These are phyloP conservation scores for Caloenas nicobarica DNA, from an alignment of 2,113 vertebrate genomes.

Conservation along the genomic window DNA sequence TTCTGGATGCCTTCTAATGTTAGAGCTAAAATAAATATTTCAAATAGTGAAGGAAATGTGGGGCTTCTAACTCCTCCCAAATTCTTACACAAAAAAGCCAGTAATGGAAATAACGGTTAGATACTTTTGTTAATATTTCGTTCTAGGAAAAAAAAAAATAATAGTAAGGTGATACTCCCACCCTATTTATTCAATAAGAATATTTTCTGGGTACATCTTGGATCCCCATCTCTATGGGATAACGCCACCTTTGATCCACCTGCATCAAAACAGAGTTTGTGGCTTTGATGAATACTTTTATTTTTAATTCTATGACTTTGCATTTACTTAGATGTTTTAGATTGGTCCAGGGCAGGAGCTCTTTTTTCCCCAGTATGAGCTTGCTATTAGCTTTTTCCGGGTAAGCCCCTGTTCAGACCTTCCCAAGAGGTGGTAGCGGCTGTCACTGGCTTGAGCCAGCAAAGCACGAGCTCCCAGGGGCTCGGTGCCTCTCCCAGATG, in stretches of 20 bases:
- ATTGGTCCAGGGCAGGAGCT: not conserved
- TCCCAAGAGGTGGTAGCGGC: not conserved
- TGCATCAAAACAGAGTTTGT: not conserved
- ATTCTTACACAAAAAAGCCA: not conserved
- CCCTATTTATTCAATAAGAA: rapidly evolving
- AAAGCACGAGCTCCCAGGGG: not conserved
- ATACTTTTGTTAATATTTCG: not conserved
- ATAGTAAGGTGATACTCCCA: not conserved
- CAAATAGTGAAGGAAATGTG: not conserved
- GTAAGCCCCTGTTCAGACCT: not conserved
- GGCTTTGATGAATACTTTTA: not conserved
- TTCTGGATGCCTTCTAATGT: not conserved
- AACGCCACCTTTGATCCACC: not conserved
- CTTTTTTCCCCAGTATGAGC: not conserved
- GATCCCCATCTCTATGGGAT: not conserved
- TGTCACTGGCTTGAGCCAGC: not conserved
- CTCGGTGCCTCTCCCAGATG: not conserved
- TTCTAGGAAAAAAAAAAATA: not conserved
- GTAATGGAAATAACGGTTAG: not conserved
- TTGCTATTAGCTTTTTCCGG: not conserved
- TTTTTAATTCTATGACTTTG: not conserved
- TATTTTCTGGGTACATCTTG: not conserved
- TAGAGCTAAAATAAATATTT: not conserved
- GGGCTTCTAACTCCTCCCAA: not conserved
- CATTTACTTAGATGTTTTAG: not conserved